Base-by-base conservation (phyloP, 2,797 vertebrate genomes). In the Sebastes kiyomatsui region DNA sequence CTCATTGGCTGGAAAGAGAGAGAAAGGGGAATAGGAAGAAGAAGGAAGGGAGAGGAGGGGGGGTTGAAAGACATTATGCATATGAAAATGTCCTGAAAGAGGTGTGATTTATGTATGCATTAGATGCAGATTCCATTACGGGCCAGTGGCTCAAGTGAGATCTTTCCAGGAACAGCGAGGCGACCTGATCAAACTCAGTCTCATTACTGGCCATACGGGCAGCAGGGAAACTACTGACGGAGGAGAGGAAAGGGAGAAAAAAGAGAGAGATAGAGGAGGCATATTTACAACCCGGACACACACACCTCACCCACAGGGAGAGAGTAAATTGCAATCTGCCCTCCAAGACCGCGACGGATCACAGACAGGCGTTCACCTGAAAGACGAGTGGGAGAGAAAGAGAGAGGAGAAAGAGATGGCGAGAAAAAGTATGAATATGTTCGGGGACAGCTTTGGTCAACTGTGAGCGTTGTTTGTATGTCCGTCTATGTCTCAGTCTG, bases 21-120 rank as follows among this genome's bases (percentile, higher is more conserved):
- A 95, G 88, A 90, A 87, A 85, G 96, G 96, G 96, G 96, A 97
- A 96, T 88, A 96, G 78, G 85, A 83, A 71, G 66, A 65, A 18
- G 42, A 46, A 46, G 42, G 42, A 16, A 55, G 49, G 60, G 42
- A 20, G 52, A 23, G 28, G n/a, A 38, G 75, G 68, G 83, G 68
- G 83, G 23, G 84, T 61, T 87, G 90, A 97, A 97, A 97, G 97
- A 97, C 97, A 98, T 98, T 98, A 98, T 98, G 97, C 97, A 99
- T 99, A 98, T 98, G 98, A 98, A 99, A 98, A 98, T 98, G 96
- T 97, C 97, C 97, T 97, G 97, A 97, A 97, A 98, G 97, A 97
- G 97, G 97, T 97, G 98, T 98, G 98, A 99, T 99, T 99, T 99
- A 99, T 99, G 97, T 97, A 99, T 99, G 97, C 97, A 98, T 98